Evolutionary conservation across 30 jellyfish, hydroid and myxozoan species (phyloP).

Genomic region (Sanderia malayensis): DNA sequence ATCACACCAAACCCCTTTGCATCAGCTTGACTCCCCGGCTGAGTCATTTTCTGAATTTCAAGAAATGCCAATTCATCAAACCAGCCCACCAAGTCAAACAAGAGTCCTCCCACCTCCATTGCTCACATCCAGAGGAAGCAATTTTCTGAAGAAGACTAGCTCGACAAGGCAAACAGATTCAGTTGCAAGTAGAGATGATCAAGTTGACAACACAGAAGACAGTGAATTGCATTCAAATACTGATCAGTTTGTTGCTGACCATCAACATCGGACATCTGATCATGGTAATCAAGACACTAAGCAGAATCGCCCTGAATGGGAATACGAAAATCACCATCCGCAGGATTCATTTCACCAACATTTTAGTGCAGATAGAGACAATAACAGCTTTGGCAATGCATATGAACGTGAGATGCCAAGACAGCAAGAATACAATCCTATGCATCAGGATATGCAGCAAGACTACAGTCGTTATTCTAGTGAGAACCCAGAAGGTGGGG

Average conservation of each 20-base stretch:
- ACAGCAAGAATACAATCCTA: neutral
- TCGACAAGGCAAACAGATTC: neutral
- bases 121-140: slow-evolving; percentile 49
- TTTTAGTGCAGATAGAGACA: slow-evolving; percentile 11
- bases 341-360: slow-evolving; percentile 32
- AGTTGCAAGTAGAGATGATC: neutral
- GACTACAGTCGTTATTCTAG: neutral
- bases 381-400: neutral
- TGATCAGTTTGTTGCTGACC: too few species aligned
- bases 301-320: neutral
- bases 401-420: neutral
- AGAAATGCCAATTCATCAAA: neutral
- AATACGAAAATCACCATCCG: neutral
- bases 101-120: slow-evolving; percentile 19
- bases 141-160: slow-evolving; percentile 24
- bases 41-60: slow-evolving; percentile 20
- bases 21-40: slow-evolving; percentile 14
- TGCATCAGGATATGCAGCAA: neutral
- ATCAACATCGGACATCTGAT: too few species aligned
- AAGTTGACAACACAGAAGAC: too few species aligned
- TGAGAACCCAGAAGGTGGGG: neutral
- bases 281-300: too few species aligned
- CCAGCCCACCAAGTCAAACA: neutral
- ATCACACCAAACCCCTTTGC: slow-evolving; percentile 37
- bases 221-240: too few species aligned